Base-by-base conservation (phyloP, 1,140 invertebrate genomes). In the Musca domestica region DNA sequence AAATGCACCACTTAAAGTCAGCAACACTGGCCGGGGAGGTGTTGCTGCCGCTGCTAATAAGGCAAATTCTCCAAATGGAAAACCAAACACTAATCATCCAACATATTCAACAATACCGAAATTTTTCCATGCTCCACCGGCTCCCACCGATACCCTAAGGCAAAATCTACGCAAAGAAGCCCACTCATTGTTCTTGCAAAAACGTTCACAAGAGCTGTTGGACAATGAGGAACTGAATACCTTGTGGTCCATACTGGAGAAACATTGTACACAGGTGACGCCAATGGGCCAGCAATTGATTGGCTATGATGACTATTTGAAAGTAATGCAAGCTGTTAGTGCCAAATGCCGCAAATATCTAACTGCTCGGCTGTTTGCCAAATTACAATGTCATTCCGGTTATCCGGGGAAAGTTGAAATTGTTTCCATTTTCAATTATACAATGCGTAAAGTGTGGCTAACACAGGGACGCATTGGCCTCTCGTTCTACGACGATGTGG, bases 401-500 rank as follows among this genome's bases (percentile, higher is more conserved):
- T 89, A 92, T 81, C 70, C 82, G 0, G 94, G 12, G 83, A 91
- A 70, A 68, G 89, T 95, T 4, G 89, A 90, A 47, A 92, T 92
- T 3, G 88, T 90, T 78, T 91, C 93, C 9, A 86, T 98, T 51
- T 98, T 97, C 79, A 97, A 97, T 75, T 98, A 98, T 82, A 90
- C 95, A 0, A 97, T 98, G 94, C 86, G 93, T 19, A 94, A 96
- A 82, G 91, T 95, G 4, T 98, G 95, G 95, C 82, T 96, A 7
- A 91, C 94, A 75, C 95, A 98, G 81, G 97, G 95, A 1, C 85
- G 95, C 75, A 95, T 98, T 70, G 94, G 94, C 0, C 84, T 98
- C 6, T 96, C 95, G 0, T 83, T 98, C 6, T 98, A 97, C 82
- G 96, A 99, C 85, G 90, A 92, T 6, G 90, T 91, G 15, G 96